phyloP scores from a whole-genome alignment of 92 coral and sea anemone species.

The Metridium senile region DNA sequence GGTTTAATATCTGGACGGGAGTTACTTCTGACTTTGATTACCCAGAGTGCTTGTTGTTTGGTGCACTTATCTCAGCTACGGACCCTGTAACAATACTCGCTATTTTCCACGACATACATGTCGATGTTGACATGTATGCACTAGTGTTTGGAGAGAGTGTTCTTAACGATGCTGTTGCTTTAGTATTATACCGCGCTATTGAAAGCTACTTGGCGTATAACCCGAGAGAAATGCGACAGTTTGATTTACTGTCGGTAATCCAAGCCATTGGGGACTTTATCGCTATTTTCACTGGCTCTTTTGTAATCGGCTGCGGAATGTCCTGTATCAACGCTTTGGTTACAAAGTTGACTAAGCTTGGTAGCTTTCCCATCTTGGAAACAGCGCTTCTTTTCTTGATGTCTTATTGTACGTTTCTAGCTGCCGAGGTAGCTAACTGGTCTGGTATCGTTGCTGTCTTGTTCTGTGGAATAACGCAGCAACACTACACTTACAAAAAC shows the following conservation, averaged over 20 bases:
- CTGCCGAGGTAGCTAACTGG: slow-evolving; percentile 97
- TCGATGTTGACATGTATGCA: slow-evolving; percentile 96
- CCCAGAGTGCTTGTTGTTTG: slow-evolving; percentile 93
- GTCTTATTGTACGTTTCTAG: slow-evolving; percentile 93
- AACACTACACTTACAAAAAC: slow-evolving; percentile 94
- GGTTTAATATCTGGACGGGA: slow-evolving; percentile 86
- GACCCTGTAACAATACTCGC: slow-evolving; percentile 96
- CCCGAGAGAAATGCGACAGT: slow-evolving; percentile 90
- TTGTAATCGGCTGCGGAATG: slow-evolving; percentile 90
- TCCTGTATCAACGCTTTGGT: slow-evolving; percentile 93
- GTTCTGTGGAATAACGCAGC: slow-evolving; percentile 96
- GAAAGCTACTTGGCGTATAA: slow-evolving; percentile 96
- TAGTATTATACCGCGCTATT: slow-evolving; percentile 92
- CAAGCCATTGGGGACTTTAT: slow-evolving; percentile 86
- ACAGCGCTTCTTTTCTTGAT: slow-evolving; percentile 89
- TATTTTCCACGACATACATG: slow-evolving; percentile 92
- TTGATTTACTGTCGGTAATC: slow-evolving; percentile 80
- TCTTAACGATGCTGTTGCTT: slow-evolving; percentile 93
- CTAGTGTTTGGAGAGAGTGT: slow-evolving; percentile 97
- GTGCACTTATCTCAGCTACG: slow-evolving; percentile 95
- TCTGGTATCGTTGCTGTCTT: slow-evolving; percentile 96
- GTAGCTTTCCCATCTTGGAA: slow-evolving; percentile 92
- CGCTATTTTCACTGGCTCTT: slow-evolving; percentile 88
- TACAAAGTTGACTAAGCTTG: slow-evolving; percentile 93
- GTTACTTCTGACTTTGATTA: slow-evolving; percentile 86